A percentile compares a stretch with the other conserved stretches of the same genome.
phyloP scores from a whole-genome alignment of 2,888 invertebrate species.

The Amorpha juglandis region DNA sequence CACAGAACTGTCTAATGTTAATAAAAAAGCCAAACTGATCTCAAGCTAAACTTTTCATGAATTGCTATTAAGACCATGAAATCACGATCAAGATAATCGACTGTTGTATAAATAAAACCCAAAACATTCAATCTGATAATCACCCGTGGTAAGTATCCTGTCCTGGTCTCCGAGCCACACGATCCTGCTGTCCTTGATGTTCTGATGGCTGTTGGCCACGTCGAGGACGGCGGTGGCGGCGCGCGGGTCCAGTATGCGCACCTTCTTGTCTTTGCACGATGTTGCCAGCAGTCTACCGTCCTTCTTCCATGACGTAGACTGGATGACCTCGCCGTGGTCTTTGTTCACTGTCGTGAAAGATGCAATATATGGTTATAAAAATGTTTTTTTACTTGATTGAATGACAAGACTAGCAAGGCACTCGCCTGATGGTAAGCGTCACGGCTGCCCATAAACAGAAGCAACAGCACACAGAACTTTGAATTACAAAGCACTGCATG shows the following conservation, averaged over 20 bases:
- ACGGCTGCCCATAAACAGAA: no score
- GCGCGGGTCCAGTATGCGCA: constrained; percentile 94
- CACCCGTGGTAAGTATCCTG: constrained; percentile 92
- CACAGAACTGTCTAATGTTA: no score
- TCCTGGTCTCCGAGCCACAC: constrained; percentile 95
- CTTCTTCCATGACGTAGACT: constrained; percentile 95
- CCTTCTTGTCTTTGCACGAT: constrained; percentile 95
- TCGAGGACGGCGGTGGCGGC: constrained; percentile 83
- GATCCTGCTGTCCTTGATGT: constrained; percentile 95
- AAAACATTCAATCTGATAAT: no score
- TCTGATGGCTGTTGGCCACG: constrained; percentile 91
- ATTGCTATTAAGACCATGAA: not conserved
- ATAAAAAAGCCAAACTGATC: no score
- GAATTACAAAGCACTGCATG: no score
- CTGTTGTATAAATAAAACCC: no score
- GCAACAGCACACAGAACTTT: no score
- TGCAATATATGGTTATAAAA: not conserved
- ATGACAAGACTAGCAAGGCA: no score
- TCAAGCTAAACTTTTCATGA: no score
- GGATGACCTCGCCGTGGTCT: constrained; percentile 94
- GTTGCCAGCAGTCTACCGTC: constrained; percentile 92
- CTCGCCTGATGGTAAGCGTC: no score
- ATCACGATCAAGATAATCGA: no score
- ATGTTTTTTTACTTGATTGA: no score
- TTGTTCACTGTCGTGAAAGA: constrained; percentile 75